phyloP scores from a whole-genome alignment of 2,113 vertebrate genomes.

The Prionailurus viverrinus region DNA sequence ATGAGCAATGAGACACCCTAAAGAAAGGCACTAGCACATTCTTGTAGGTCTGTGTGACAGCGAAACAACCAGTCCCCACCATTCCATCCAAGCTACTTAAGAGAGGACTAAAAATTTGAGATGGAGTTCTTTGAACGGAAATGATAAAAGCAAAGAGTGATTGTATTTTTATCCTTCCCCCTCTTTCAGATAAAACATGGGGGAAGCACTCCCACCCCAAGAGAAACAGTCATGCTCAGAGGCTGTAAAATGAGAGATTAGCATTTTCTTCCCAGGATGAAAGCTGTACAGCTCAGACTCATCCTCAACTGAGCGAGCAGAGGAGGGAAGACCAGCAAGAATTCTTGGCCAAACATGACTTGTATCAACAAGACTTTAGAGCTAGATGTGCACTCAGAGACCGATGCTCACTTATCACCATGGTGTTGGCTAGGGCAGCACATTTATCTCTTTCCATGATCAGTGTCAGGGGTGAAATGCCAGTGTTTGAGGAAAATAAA shows the following conservation, averaged over 20 bases:
- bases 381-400: background rate
- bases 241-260: background rate
- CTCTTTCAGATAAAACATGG: background rate
- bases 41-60: background rate
- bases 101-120: background rate
- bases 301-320: background rate
- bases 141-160: background rate
- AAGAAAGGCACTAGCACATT: background rate
- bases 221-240: background rate
- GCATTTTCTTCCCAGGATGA: background rate
- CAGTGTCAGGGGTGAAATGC: background rate
- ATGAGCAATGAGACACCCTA: background rate
- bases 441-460: background rate
- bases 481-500: background rate
- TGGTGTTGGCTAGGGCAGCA: background rate
- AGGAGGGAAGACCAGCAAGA: rapidly evolving
- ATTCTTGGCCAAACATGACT: background rate
- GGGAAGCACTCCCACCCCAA: rapidly evolving
- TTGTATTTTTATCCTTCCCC: background rate
- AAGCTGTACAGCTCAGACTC: background rate
- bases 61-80: too few relatives aligned
- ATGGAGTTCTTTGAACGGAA: background rate
- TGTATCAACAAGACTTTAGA: background rate
- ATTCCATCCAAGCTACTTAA: background rate
- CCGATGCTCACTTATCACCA: background rate